Conservation (phyloP, 2,797 vertebrate species). For the Urophycis tenuis region DNA sequence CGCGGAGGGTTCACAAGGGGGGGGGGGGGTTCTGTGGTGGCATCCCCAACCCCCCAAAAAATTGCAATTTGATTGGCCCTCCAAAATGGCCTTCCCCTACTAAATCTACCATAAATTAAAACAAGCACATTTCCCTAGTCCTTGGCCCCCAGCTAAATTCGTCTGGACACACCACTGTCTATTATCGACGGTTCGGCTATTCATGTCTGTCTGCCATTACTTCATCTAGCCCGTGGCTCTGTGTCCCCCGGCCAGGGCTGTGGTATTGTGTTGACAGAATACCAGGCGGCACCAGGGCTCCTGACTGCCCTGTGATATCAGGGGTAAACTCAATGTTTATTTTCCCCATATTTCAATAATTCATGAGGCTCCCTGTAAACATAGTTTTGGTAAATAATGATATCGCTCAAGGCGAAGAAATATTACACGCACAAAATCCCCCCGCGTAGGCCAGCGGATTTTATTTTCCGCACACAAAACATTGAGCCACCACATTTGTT, state of each 20-base stretch:
- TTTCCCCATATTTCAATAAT: slow-evolving; percentile 48
- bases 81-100: background rate
- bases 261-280: slow-evolving; percentile 24
- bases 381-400: slow-evolving; percentile 25
- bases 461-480: slow-evolving; percentile 13
- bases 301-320: slow-evolving; percentile 29
- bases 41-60: background rate
- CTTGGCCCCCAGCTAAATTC: background rate
- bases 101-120: no score
- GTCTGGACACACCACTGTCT: background rate
- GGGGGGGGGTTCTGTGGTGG: background rate
- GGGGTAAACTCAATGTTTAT: slow-evolving; percentile 15
- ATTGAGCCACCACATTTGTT: slow-evolving; percentile 11
- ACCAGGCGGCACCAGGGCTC: slow-evolving; percentile 26
- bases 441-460: slow-evolving; percentile 10
- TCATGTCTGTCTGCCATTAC: background rate
- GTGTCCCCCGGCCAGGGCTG: background rate
- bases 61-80: background rate
- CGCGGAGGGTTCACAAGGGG: background rate
- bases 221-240: background rate
- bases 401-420: slow-evolving; percentile 32
- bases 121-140: background rate
- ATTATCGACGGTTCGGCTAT: background rate
- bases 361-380: slow-evolving; percentile 44
- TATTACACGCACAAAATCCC: slow-evolving; percentile 36